These are phyloP conservation scores for Chrysina gloriosa DNA, from an alignment of 2,888 invertebrate genomes.

Conservation along the genomic window DNA sequence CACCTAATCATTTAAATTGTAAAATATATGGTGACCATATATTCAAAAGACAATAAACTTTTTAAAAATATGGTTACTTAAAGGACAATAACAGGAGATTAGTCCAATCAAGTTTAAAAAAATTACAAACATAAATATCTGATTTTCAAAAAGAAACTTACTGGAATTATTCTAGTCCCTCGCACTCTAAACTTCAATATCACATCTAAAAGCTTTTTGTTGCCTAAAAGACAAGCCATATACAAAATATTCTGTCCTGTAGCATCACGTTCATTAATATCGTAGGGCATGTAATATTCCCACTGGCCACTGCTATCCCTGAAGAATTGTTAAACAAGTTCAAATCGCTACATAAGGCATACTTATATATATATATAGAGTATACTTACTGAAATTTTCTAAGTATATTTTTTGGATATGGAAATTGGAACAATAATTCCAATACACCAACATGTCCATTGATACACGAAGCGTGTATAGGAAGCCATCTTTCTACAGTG, in stretches of 20 bases:
- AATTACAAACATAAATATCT: neutral
- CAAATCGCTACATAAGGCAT: too few species aligned
- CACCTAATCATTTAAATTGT: too few species aligned
- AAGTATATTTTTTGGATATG: conserved; percentile 80
- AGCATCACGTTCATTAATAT: conserved; percentile 90
- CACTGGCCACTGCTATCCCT: conserved; percentile 79
- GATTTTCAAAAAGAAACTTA: conserved; percentile 41
- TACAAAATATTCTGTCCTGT: conserved; percentile 92
- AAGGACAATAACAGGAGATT: neutral
- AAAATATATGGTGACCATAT: too few species aligned
- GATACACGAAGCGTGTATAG: conserved; percentile 92
- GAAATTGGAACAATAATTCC: conserved; percentile 81
- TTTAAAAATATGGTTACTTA: too few species aligned
- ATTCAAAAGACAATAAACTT: too few species aligned
- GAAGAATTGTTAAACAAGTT: conserved; percentile 52
- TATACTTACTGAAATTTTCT: conserved; percentile 69
- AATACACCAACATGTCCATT: conserved; percentile 85
- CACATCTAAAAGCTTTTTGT: conserved; percentile 80
- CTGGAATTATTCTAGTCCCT: conserved; percentile 63
- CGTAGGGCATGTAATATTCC: conserved; percentile 91
- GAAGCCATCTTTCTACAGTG: conserved; percentile 93
- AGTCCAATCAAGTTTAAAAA: neutral
- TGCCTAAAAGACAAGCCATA: conserved; percentile 87
- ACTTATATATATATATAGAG: neutral
- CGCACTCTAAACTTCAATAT: conserved; percentile 79